Base-by-base conservation (phyloP, 2,888 invertebrate genomes). In the Tiliacea citrago region DNA sequence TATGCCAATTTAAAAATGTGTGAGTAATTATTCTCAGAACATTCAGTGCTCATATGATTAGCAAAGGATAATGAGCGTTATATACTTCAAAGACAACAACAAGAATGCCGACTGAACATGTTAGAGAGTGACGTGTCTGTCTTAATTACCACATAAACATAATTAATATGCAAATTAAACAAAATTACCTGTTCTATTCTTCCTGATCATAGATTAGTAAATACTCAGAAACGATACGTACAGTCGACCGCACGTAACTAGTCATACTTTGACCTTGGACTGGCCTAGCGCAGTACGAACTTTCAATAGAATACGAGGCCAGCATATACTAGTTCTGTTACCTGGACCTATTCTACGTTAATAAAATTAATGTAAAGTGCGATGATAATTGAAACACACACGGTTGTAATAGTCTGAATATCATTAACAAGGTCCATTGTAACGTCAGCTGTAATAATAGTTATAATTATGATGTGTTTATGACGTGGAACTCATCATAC, bases 351-450 rank as follows among this genome's bases (percentile, higher is more conserved):
- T 47, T 29, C 49, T 58, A 53, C 13, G 10, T 9, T 57, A 73
- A n/a, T 61, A 45, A 80, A 68, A 75, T 68, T 39, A 71, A 61
- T 72, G 45, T 72, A 75, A 75, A 81, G 10, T 72, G 65, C 29
- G 18, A 51, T 62, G 47, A 45, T 65, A 80, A 76, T 66, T 68
- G 21, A 75, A 81, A 63, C 63, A 71, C 35, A 55, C 42, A 67
- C 68, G 47, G 35, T 75, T 47, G 45, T 79, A 79, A 71, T 65
- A 39, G 70, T 68, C 68, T 49, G 81, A 76, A 75, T 81, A 76
- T 69, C 60, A 76, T 73, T 81, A 72, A 73, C 81, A 73, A 72
- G 77, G 69, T 62, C 76, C 18, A 62, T 72, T 76, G 77, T 72
- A 70, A 55, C 66, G 58, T 77, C 81, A 81, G 57, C 24, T 6